Base-by-base conservation (phyloP, 2,113 vertebrate genomes). In the Gadus chalcogrammus region DNA sequence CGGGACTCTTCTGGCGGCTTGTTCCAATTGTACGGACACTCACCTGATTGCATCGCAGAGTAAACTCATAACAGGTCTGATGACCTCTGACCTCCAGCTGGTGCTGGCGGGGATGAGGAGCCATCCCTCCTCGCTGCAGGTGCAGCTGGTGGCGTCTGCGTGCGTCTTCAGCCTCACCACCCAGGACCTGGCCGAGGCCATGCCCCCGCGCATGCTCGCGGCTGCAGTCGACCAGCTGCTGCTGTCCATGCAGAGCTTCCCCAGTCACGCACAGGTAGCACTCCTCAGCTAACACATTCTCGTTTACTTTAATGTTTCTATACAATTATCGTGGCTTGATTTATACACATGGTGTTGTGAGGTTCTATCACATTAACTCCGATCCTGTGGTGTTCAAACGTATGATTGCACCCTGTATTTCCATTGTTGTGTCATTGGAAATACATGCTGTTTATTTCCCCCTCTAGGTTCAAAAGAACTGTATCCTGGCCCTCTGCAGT, bases 161-260 rank as follows among this genome's bases (percentile, higher is more conserved):
- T 99, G 97, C 73, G 93, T 97, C 42, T 96, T 97, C 85, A 96
- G 95, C 84, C 88, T 99, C 79, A 97, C 95, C 73, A 93, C 93
- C 75, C 93, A 93, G 82, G 94, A 96, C 68, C 81, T 94, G 86
- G 94, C 94, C 1, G 88, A 88, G 28, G 92, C 91, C 38, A 94
- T 97, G 94, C 93, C 97, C 5, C 88, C 94, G 65, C 79, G 89
- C 8, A 93, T 99, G 15, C 88, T 96, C 76, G 92, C 93, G 1
- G 89, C 92, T 64, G 91, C 95, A 61, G 93, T 95, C 27, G 91
- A 93, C 72, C 87, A 95, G 78, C 92, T 98, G n/a, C 89, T 98
- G 73, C 85, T 91, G 70, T 91, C 94, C 82, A 98, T 99, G 96
- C 94, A 94, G 73, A 94, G 93, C 78, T 98, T 97, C 80, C 95